Conservation (phyloP, 2,797 vertebrate species). For the Diglossa cyanea region DNA sequence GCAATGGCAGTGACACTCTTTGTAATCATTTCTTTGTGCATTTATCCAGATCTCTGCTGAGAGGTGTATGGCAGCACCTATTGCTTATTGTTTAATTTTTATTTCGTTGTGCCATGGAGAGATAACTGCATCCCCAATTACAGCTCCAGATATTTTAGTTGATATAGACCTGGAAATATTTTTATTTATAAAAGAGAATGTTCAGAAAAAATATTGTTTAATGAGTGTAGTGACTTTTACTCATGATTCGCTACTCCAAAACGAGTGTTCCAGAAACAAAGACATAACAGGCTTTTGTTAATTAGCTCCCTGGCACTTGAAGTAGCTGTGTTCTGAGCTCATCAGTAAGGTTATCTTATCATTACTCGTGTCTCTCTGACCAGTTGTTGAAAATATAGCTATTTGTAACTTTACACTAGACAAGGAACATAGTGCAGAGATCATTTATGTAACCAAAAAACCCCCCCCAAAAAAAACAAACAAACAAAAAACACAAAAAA, state of each 20-base stretch:
- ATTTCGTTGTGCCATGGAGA: neutral
- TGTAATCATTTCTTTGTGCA: constrained; percentile 36
- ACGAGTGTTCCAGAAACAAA: neutral
- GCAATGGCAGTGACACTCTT: constrained; percentile 30
- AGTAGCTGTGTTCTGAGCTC: neutral
- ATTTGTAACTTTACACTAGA: neutral
- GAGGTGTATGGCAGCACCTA: neutral
- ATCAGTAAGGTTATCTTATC: neutral
- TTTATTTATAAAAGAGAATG: neutral
- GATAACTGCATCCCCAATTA: neutral
- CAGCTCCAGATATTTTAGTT: neutral
- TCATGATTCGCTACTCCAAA: neutral
- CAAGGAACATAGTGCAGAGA: neutral
- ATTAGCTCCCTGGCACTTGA: neutral
- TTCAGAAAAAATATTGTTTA: neutral
- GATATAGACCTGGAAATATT: neutral
- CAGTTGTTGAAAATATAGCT: neutral
- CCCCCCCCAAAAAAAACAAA: too few species aligned
- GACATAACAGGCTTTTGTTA: neutral
- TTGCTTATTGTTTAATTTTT: constrained; percentile 27
- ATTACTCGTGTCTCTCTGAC: neutral
- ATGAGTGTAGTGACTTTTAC: neutral
- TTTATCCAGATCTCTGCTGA: constrained; percentile 22
- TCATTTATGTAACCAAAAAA: neutral
- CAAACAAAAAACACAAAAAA: neutral